Conservation (phyloP, 2,888 invertebrate genomes). For the Drosophila formosana region DNA sequence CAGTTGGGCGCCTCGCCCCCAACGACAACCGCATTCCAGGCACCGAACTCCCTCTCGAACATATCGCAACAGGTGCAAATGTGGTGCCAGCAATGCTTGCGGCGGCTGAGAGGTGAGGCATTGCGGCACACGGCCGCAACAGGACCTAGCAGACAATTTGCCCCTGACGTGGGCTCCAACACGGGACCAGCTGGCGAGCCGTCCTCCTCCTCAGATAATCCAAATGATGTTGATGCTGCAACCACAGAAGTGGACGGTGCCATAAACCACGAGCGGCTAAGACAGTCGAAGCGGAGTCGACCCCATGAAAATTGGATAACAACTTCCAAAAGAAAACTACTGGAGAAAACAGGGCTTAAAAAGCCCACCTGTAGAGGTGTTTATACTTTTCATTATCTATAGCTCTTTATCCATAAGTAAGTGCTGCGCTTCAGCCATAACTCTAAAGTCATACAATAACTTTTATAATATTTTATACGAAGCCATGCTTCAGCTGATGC, state of each 20-base stretch:
- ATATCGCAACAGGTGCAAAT: constrained; percentile 38
- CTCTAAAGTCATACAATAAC: not conserved
- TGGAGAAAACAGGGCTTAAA: constrained; percentile 20
- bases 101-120: constrained; percentile 49
- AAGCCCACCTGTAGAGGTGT: constrained; percentile 39
- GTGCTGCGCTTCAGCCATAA: not conserved
- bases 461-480: not conserved
- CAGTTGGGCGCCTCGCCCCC: not conserved
- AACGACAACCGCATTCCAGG: constrained; percentile 1
- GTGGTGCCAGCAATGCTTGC: constrained; percentile 52
- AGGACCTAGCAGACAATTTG: constrained; percentile 41
- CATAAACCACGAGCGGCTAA: constrained; percentile 15
- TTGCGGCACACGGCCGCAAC: constrained; percentile 68
- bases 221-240: not conserved
- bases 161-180: constrained; percentile 23
- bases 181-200: constrained; percentile 3
- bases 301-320: not conserved
- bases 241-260: constrained; percentile 27
- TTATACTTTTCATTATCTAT: constrained; percentile 19
- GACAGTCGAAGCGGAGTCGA: not conserved
- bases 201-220: not conserved
- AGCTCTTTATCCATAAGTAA: not conserved
- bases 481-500: not conserved
- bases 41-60: not conserved
- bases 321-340: not conserved